Evolutionary conservation across 2,888 invertebrate species (phyloP).

Genomic region (Marronus borbonicus): DNA sequence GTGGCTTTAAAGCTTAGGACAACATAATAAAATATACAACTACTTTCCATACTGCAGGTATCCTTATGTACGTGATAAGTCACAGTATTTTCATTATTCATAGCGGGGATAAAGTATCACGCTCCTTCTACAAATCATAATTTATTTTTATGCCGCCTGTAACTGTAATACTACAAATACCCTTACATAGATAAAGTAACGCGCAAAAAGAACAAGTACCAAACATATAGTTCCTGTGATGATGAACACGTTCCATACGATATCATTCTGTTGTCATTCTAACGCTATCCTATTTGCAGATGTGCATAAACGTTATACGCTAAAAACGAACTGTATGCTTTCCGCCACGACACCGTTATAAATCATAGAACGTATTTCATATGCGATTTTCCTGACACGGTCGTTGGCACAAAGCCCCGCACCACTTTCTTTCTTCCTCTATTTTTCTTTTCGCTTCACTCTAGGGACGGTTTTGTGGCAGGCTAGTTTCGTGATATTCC

Average conservation of each 20-base stretch:
- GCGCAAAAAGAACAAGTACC: not conserved
- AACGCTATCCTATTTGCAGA: constrained; percentile 28
- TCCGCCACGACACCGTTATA: constrained; percentile 29
- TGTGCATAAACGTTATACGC: constrained; percentile 13
- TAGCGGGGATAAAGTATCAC: constrained; percentile 1
- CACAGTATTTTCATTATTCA: not conserved
- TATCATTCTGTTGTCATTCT: constrained; percentile 20
- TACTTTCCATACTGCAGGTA: no score
- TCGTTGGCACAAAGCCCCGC: constrained; percentile 15
- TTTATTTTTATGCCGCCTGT: constrained; percentile 14
- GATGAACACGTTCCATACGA: constrained; percentile 35
- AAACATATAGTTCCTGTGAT: not conserved
- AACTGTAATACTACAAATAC: constrained; percentile 9
- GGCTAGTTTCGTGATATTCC: constrained; percentile 31
- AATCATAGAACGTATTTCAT: constrained; percentile 24
- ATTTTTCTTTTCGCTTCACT: not conserved
- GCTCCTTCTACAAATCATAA: constrained; percentile 23
- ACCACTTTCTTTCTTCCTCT: constrained; percentile 8
- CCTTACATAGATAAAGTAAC: constrained; percentile 9
- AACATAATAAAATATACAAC: no score
- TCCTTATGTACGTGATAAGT: not conserved
- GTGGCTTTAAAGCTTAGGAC: no score
- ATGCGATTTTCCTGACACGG: constrained; percentile 32
- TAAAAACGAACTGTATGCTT: constrained; percentile 18
- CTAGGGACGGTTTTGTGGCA: not conserved